Conservation (phyloP, 2,113 vertebrate genomes). For the Salvator merianae region DNA sequence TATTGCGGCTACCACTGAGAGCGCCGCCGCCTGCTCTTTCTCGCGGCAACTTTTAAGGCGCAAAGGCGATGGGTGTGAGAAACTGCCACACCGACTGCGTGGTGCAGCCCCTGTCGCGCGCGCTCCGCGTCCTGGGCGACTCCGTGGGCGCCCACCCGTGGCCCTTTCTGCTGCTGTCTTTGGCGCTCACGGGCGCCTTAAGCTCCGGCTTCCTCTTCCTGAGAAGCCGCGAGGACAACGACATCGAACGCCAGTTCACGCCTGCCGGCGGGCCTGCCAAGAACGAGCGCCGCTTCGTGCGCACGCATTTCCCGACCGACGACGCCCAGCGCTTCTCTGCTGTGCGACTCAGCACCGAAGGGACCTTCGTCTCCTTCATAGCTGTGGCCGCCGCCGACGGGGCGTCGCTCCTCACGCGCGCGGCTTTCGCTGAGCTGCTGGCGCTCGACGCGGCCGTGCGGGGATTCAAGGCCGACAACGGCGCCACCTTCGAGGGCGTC, state of each 20-base stretch:
- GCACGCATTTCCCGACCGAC: conserved; percentile 65
- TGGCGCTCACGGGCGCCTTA: conserved; percentile 62
- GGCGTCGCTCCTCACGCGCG: conserved; percentile 53
- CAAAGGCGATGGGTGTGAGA: not conserved
- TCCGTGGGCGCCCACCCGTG: conserved; percentile 73
- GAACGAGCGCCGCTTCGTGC: conserved; percentile 70
- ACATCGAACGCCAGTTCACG: conserved; percentile 79
- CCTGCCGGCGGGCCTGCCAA: conserved; percentile 76
- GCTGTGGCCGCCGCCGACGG: conserved; percentile 34
- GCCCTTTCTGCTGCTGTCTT: conserved; percentile 73
- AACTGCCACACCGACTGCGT: conserved; percentile 60
- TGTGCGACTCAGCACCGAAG: conserved; percentile 63
- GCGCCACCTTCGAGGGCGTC: not conserved
- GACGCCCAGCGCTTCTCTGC: conserved; percentile 68
- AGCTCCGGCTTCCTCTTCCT: conserved; percentile 74
- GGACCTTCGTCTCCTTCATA: conserved; percentile 70
- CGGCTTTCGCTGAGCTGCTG: conserved; percentile 63
- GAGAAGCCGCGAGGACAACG: conserved; percentile 49
- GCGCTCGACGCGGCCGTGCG: conserved; percentile 67
- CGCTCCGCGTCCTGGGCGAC: conserved; percentile 65
- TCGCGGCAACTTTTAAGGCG: not conserved
- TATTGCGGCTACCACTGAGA: not conserved
- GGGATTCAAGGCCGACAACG: conserved; percentile 22
- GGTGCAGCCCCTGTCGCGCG: conserved; percentile 64
- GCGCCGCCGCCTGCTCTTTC: no score